phyloP scores from a whole-genome alignment of 2,888 invertebrate species.

The Pollenia angustigena region DNA sequence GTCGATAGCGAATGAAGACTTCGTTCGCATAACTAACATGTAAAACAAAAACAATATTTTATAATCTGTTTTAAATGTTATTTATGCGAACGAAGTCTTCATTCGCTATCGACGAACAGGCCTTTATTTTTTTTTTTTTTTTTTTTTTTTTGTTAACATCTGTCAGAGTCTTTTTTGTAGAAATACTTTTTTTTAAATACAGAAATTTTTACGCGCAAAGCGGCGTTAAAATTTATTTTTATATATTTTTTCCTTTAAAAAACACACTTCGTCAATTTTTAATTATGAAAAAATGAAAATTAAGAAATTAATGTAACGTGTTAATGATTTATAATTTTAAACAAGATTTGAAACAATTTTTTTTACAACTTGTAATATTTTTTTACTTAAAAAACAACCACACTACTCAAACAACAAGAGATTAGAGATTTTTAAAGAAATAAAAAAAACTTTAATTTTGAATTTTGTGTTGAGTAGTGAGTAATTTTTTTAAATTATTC shows the following conservation, averaged over 20 bases:
- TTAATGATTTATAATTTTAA: constrained; percentile 74
- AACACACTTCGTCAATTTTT: constrained; percentile 84
- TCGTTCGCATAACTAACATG: too few relatives aligned
- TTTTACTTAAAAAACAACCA: constrained; percentile 1
- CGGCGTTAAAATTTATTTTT: constrained; percentile 75
- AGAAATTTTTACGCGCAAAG: constrained; percentile 74
- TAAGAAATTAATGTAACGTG: constrained; percentile 51
- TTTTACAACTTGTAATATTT: constrained; percentile 40
- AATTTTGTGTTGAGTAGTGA: constrained; percentile 38
- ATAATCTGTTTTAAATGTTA: too few relatives aligned
- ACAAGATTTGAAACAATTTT: constrained; percentile 66
- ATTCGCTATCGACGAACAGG: too few relatives aligned
- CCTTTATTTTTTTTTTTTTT: too few relatives aligned
- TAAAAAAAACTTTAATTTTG: background rate
- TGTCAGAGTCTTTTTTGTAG: constrained; percentile 31
- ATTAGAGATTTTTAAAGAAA: background rate
- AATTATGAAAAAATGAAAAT: constrained; percentile 65
- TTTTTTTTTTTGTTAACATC: constrained; percentile 59
- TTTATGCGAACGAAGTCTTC: too few relatives aligned
- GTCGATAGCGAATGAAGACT: too few relatives aligned
- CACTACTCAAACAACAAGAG: constrained; percentile 23
- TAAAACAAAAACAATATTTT: too few relatives aligned
- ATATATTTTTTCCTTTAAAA: constrained; percentile 58
- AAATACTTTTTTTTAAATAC: constrained; percentile 25
- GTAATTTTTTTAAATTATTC: constrained; percentile 31